Evolutionary conservation across 2,797 vertebrate genomes (phyloP).

Genomic region (Karalla daura): DNA sequence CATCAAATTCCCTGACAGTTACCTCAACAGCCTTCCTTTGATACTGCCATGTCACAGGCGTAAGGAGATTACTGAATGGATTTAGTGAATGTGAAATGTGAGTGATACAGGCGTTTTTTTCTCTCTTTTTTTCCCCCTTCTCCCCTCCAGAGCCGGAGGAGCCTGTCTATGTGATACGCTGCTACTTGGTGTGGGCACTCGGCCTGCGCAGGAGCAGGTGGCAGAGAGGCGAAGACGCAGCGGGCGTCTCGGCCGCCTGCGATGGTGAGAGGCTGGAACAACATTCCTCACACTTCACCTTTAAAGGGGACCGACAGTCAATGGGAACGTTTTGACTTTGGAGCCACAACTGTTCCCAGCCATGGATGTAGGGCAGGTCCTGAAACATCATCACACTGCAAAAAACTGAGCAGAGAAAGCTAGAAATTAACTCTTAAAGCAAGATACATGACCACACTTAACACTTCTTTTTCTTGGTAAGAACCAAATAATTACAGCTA

Average conservation of each 20-base stretch:
- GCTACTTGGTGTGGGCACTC: slow-evolving; percentile 52
- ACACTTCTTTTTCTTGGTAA: too few species aligned
- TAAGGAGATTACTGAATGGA: slow-evolving; percentile 76
- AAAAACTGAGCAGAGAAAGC: too few species aligned
- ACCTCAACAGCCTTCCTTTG: slow-evolving; percentile 63
- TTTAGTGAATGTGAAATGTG: slow-evolving; percentile 70
- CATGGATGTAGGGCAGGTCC: too few species aligned
- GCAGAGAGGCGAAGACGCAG: slow-evolving; percentile 62
- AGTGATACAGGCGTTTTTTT: slow-evolving; percentile 56
- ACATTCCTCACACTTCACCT: slow-evolving; percentile 37
- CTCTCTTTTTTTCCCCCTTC: slow-evolving; percentile 18
- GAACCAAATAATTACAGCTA: too few species aligned
- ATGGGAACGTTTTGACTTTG: too few species aligned
- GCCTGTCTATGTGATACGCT: slow-evolving; percentile 48
- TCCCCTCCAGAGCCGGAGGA: slow-evolving; percentile 30
- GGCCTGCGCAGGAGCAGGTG: slow-evolving; percentile 67
- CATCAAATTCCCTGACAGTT: slow-evolving; percentile 74
- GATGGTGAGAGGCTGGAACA: slow-evolving; percentile 43
- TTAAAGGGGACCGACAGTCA: too few species aligned
- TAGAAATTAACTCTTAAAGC: too few species aligned
- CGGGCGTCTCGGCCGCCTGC: slow-evolving; percentile 57
- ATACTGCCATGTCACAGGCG: slow-evolving; percentile 60
- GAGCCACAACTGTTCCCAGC: too few species aligned
- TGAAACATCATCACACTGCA: too few species aligned
- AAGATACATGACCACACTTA: too few species aligned